Percentiles rank a stretch among this genome's conserved stretches.
Evolutionary conservation across 2,113 vertebrate genomes (phyloP).

Genomic region (Numenius arquata): DNA sequence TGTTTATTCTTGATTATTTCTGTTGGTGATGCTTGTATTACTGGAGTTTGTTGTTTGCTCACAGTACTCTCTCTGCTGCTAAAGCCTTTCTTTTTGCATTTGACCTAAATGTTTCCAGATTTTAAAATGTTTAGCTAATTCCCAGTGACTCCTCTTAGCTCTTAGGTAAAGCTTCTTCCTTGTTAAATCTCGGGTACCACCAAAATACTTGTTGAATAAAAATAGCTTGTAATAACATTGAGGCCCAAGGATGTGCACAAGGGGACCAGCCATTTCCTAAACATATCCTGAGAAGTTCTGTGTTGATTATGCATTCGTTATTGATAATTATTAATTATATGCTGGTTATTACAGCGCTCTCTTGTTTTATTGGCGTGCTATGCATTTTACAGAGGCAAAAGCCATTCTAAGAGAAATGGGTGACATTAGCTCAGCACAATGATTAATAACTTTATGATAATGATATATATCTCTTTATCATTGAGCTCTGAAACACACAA

Average conservation of each 20-base stretch:
- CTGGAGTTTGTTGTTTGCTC: neutral
- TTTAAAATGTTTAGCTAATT: neutral
- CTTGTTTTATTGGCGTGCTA: neutral
- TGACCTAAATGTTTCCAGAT: neutral
- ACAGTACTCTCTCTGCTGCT: neutral
- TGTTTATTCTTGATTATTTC: slow-evolving; percentile 38
- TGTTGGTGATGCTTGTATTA: neutral
- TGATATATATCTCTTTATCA: neutral
- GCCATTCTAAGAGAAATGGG: neutral
- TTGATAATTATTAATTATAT: slow-evolving; percentile 49
- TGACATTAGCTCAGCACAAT: neutral
- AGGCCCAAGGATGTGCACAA: neutral
- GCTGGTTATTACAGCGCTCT: neutral
- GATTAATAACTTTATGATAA: slow-evolving; percentile 22
- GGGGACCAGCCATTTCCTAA: neutral
- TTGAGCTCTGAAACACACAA: neutral
- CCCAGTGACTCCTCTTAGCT: neutral
- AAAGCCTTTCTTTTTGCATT: neutral
- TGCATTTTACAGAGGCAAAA: neutral
- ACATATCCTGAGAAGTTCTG: neutral
- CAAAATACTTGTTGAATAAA: neutral
- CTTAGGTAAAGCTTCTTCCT: neutral
- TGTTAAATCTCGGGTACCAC: neutral
- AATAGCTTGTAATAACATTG: neutral
- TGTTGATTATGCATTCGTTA: slow-evolving; percentile 23